phyloP scores from a whole-genome alignment of 2,113 vertebrate species.

The Edolisoma coerulescens region DNA sequence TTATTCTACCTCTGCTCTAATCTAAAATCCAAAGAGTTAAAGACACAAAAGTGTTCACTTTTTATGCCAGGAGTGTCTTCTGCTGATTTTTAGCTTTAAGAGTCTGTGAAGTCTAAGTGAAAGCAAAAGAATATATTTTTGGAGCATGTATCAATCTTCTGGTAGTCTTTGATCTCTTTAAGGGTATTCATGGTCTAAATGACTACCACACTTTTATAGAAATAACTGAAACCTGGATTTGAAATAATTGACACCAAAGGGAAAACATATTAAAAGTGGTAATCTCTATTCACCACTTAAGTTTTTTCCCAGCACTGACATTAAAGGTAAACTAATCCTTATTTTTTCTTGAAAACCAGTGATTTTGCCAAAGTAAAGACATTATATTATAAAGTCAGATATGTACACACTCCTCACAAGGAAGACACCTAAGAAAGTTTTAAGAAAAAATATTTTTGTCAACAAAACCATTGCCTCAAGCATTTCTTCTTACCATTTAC shows the following conservation, averaged over 20 bases:
- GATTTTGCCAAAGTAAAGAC: slow-evolving; percentile 8
- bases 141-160: slow-evolving; percentile 61
- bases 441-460: background rate
- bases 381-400: background rate
- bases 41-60: background rate
- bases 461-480: background rate
- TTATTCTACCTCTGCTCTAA: slow-evolving; percentile 40
- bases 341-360: slow-evolving; percentile 31
- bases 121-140: slow-evolving; percentile 57
- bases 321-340: slow-evolving; percentile 54
- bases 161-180: slow-evolving; percentile 69
- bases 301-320: slow-evolving; percentile 21
- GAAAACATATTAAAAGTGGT: slow-evolving; percentile 67
- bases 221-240: slow-evolving; percentile 68
- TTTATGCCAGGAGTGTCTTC: slow-evolving; percentile 3
- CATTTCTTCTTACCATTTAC: background rate
- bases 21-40: slow-evolving; percentile 33
- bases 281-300: slow-evolving; percentile 46
- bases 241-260: slow-evolving; percentile 76
- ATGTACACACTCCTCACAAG: background rate
- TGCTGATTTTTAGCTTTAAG: slow-evolving; percentile 53
- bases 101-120: slow-evolving; percentile 36
- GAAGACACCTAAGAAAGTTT: background rate
- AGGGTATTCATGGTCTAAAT: slow-evolving; percentile 67
- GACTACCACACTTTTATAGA: slow-evolving; percentile 62